Base-by-base conservation (phyloP, 2,113 vertebrate species). In the Zosterops pallidus region DNA sequence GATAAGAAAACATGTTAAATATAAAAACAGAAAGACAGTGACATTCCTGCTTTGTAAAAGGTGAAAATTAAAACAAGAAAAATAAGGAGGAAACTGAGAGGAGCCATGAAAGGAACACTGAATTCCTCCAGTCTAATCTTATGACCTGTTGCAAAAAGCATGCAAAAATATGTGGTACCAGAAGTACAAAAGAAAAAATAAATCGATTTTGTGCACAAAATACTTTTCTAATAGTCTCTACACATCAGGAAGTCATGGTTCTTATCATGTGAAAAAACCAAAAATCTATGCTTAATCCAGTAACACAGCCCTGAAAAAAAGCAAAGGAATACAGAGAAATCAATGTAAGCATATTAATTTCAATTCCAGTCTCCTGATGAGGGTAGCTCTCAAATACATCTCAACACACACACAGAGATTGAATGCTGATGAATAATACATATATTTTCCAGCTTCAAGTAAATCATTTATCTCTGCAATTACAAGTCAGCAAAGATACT, bases 401-500 rank as follows among this genome's bases (percentile, higher is more conserved):
- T 92, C 74, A 89, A 78, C 60, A 62, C 81, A 95, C 65, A 88
- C 24, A 22, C 69, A 93, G 42, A 94, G 42, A 84, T 22, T 90
- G 83, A 90, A 89, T 76, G 56, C 37, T 52, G 39, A 95, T 95
- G 64, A 96, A 96, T 96, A 94, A 95, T 68, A 68, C 56, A 93
- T 83, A 9, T 35, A 94, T 83, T 78, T 96, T 89, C 29, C 65
- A 47, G 64, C 71, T 68, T 96, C 83, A 84, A 83, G 62, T 74
- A 91, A 89, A 94, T 93, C 23, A 39, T 74, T 93, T 92, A 44
- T 79, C 44, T 83, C 22, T 80, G 15, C 47, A 96, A 91, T 77
- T 92, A 93, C 79, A 95, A 95, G 53, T 86, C 70, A 92, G 42
- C 44, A 35, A 56, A 97, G 80, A 28, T 87, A 63, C 11, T 50